Evolutionary conservation across 2,113 vertebrate species (phyloP).

Genomic region (Pachyramphus minor): DNA sequence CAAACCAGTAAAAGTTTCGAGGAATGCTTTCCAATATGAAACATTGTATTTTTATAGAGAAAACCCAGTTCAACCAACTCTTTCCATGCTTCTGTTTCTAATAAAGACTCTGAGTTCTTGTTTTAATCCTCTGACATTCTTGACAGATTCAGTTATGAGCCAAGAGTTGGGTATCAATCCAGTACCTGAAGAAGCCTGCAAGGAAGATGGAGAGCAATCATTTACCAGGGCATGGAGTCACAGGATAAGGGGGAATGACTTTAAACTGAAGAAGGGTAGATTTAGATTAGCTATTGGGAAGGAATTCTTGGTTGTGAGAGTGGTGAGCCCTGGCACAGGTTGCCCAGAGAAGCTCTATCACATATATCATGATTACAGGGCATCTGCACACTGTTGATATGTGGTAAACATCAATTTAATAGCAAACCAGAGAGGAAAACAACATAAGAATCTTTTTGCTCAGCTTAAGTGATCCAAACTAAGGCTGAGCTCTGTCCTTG

Average conservation of each 20-base stretch:
- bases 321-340: background rate
- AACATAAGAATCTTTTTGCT: background rate
- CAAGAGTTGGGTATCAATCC: background rate
- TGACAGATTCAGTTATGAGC: background rate
- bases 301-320: background rate
- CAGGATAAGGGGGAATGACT: background rate
- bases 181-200: background rate
- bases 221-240: background rate
- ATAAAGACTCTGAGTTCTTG: background rate
- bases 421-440: background rate
- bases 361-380: background rate
- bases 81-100: background rate
- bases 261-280: background rate
- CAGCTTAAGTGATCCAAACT: background rate
- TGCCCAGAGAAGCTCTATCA: background rate
- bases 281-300: background rate
- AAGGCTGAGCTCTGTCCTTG: background rate
- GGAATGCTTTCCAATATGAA: background rate
- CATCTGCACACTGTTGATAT: background rate
- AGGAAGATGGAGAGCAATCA: background rate
- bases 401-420: background rate
- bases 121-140: background rate
- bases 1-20: background rate
- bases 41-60: background rate
- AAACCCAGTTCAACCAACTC: background rate